These are phyloP conservation scores for Eumacrocentrus americanus DNA, from an alignment of 2,888 invertebrate species.

Conservation along the genomic window DNA sequence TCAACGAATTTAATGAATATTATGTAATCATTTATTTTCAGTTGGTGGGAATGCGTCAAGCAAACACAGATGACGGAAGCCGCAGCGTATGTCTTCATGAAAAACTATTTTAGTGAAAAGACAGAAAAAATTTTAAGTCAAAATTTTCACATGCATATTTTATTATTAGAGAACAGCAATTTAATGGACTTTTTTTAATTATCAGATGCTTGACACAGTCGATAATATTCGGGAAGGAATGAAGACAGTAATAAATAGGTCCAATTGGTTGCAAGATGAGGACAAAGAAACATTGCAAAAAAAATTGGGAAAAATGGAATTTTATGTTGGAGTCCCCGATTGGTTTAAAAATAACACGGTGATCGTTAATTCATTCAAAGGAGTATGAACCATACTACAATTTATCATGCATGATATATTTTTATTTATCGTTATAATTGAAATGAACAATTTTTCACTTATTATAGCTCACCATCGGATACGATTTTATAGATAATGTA, in stretches of 20 bases:
- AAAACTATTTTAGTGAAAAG: neutral
- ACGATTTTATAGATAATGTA: constrained; percentile 29
- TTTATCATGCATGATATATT: no score
- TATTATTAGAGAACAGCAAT: no score
- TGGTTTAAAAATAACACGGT: constrained; percentile 63
- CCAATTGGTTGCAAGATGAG: constrained; percentile 66
- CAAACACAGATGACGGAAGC: neutral
- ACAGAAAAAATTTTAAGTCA: constrained; percentile 63
- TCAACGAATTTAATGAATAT: neutral
- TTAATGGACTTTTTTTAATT: no score
- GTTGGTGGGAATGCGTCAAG: neutral
- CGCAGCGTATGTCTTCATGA: neutral
- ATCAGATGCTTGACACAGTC: no score
- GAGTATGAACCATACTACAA: no score
- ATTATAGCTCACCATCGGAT: constrained; percentile 28
- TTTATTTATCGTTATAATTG: no score
- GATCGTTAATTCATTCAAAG: constrained; percentile 64
- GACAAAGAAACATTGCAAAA: constrained; percentile 63
- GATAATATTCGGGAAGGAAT: constrained; percentile 64
- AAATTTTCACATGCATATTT: no score
- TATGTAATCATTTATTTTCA: no score
- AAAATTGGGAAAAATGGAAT: constrained; percentile 63
- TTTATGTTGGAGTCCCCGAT: constrained; percentile 66
- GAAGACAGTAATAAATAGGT: constrained; percentile 61
- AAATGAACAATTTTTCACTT: no score